These are phyloP conservation scores for Venusia cambrica DNA, from an alignment of 2,888 invertebrate genomes.

Conservation along the genomic window DNA sequence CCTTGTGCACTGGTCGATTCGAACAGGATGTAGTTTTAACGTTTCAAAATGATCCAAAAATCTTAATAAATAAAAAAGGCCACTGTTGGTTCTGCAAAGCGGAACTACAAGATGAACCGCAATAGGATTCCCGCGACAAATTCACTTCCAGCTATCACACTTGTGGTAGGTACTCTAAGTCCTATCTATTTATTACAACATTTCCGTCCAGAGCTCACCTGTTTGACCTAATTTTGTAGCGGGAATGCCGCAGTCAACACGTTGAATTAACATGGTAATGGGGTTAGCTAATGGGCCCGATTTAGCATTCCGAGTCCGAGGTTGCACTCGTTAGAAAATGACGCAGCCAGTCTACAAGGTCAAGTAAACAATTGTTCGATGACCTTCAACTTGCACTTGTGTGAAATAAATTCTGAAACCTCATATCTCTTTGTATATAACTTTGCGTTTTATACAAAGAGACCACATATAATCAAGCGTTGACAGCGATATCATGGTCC, in stretches of 20 bases:
- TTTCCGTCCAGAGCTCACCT: constrained; percentile 33
- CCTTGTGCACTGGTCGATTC: too few species aligned
- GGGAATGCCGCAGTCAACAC: constrained; percentile 50
- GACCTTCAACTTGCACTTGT: too few species aligned
- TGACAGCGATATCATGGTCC: too few species aligned
- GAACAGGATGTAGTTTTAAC: too few species aligned
- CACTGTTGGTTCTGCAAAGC: constrained; percentile 1
- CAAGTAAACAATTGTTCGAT: constrained; percentile 1
- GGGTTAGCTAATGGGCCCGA: constrained; percentile 48
- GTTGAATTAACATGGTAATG: constrained; percentile 64
- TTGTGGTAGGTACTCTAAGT: too few species aligned
- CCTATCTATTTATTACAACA: constrained; percentile 17
- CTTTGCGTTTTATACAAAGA: too few species aligned
- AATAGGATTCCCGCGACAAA: constrained; percentile 20
- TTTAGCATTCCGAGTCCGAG: constrained; percentile 43
- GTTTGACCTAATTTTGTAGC: constrained; percentile 47
- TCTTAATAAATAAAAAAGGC: too few species aligned
- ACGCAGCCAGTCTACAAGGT: constrained; percentile 16
- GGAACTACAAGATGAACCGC: constrained; percentile 8
- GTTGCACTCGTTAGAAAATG: constrained; percentile 27
- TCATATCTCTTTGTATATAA: too few species aligned
- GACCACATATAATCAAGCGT: too few species aligned
- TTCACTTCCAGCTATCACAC: constrained; percentile 15
- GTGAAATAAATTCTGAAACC: too few species aligned
- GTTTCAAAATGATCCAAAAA: too few species aligned